Conservation (phyloP, 2,797 vertebrate species). For the Uromys caudimaculatus region DNA sequence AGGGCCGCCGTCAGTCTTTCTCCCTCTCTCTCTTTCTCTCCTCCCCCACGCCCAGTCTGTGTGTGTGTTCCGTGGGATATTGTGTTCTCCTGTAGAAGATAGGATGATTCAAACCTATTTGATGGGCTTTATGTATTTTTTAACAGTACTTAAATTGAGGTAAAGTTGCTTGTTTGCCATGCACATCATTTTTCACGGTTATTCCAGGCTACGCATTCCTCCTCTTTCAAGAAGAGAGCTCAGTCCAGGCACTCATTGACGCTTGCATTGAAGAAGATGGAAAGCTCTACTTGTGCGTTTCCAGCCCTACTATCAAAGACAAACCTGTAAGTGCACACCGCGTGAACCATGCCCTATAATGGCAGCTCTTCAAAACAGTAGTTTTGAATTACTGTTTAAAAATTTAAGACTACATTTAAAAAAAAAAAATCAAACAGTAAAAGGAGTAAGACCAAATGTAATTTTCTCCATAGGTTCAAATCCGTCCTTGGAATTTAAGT, state of each 20-base stretch:
- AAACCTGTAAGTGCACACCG: slow-evolving; percentile 94
- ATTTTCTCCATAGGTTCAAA: slow-evolving; percentile 92
- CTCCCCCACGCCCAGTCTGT: background rate
- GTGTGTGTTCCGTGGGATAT: background rate
- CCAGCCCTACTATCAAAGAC: slow-evolving; percentile 99
- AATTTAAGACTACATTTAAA: background rate
- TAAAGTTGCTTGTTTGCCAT: background rate
- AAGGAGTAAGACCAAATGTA: slow-evolving; percentile 35
- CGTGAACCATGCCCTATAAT: slow-evolving; percentile 48
- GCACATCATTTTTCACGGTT: slow-evolving; percentile 17
- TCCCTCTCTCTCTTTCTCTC: background rate
- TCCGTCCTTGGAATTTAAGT: slow-evolving; percentile 98
- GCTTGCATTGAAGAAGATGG: slow-evolving; percentile 99
- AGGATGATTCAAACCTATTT: background rate
- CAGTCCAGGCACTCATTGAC: slow-evolving; percentile 98
- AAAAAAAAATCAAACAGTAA: slow-evolving; percentile 25
- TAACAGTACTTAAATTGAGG: slow-evolving; percentile 16
- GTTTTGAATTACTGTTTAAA: slow-evolving; percentile 65
- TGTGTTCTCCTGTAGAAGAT: background rate
- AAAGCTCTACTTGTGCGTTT: slow-evolving; percentile 98
- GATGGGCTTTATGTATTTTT: background rate
- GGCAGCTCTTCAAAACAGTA: slow-evolving; percentile 74
- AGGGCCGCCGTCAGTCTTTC: background rate
- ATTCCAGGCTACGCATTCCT: slow-evolving; percentile 97
- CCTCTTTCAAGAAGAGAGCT: slow-evolving; percentile 99